phyloP scores from a whole-genome alignment of 2,888 invertebrate species.

The Stomorhina lunata region DNA sequence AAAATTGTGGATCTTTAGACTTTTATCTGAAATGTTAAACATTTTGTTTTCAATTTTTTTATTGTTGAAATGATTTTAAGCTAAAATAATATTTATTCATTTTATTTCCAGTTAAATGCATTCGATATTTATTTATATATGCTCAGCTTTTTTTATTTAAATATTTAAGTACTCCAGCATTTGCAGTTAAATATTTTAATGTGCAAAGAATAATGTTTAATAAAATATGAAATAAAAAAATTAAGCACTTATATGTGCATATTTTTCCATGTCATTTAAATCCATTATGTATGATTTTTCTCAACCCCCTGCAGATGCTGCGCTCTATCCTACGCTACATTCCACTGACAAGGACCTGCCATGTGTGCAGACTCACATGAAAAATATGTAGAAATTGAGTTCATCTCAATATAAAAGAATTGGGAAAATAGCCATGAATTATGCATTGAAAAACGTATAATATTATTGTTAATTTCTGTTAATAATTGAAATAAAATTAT shows the following conservation, averaged over 20 bases:
- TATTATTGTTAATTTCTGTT: too few relatives aligned
- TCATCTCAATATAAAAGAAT: too few relatives aligned
- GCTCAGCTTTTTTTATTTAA: neutral
- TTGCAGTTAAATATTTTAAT: conserved; percentile 1
- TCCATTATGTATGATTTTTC: conserved; percentile 15
- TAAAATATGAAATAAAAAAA: neutral
- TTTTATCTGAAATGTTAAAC: too few relatives aligned
- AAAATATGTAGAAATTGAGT: too few relatives aligned
- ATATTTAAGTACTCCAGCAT: neutral
- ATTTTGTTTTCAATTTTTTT: neutral
- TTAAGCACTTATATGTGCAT: neutral
- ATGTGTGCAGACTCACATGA: too few relatives aligned
- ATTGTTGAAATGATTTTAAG: neutral
- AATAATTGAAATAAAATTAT: too few relatives aligned
- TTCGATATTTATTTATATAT: neutral
- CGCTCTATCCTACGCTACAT: too few relatives aligned
- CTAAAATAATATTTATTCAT: neutral
- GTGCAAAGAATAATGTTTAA: conserved; percentile 19
- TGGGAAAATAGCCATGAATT: too few relatives aligned
- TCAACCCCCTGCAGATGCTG: too few relatives aligned
- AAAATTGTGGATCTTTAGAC: too few relatives aligned
- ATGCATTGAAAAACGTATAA: too few relatives aligned
- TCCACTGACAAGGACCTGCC: too few relatives aligned
- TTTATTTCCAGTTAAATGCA: neutral
- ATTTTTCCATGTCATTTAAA: conserved; percentile 28